phyloP scores from a whole-genome alignment of 2,797 vertebrate genomes.

The Enteromius viviparus region DNA sequence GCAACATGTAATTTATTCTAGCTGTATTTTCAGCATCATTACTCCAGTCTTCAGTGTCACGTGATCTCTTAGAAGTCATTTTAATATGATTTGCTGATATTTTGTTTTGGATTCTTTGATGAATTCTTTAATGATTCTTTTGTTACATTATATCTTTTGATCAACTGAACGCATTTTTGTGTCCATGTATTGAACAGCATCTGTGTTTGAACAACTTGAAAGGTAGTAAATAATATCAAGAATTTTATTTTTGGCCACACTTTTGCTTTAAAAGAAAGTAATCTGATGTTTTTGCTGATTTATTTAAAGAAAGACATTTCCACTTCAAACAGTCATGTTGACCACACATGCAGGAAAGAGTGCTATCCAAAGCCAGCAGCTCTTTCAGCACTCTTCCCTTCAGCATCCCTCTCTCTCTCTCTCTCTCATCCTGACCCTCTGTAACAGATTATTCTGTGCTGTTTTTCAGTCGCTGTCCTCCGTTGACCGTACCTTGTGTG shows the following conservation, averaged over 20 bases:
- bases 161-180: neutral
- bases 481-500: slow-evolving; percentile 80
- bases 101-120: neutral
- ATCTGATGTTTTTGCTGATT: neutral
- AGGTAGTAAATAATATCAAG: neutral
- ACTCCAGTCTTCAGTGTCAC: neutral
- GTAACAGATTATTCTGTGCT: slow-evolving; percentile 8
- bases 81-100: neutral
- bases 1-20: neutral
- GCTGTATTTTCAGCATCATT: neutral
- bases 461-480: slow-evolving; percentile 1
- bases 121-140: neutral
- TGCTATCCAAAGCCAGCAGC: neutral
- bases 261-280: neutral
- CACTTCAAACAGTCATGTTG: slow-evolving; percentile 19
- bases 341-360: slow-evolving; percentile 31
- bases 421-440: neutral
- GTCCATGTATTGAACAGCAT: neutral
- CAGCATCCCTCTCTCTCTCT: neutral
- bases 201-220: neutral
- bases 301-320: neutral
- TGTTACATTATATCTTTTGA: neutral
- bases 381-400: slow-evolving; percentile 1
- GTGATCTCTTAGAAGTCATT: neutral
- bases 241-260: neutral